Conservation (phyloP, 2,888 invertebrate species). For the Nymphalis polychloros region DNA sequence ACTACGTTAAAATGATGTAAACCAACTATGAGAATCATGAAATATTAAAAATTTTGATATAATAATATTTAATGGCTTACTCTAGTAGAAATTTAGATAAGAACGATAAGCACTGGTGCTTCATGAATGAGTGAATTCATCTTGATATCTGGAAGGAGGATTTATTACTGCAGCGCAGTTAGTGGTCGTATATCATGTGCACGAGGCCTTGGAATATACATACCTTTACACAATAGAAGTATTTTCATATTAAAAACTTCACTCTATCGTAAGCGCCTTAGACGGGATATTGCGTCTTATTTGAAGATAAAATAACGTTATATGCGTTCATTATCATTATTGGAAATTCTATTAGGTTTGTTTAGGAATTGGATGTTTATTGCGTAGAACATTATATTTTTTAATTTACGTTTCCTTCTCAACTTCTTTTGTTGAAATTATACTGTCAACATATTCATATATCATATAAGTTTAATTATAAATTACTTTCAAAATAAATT, state of each 20-base stretch:
- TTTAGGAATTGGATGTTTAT: background rate
- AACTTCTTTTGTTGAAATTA: too few species aligned
- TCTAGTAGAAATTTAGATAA: conserved; percentile 29
- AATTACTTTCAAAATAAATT: too few species aligned
- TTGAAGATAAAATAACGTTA: background rate
- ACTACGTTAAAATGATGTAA: background rate
- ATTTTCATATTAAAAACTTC: conserved; percentile 20
- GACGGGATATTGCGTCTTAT: background rate
- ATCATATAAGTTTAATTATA: too few species aligned
- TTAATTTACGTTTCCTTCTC: background rate
- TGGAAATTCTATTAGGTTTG: too few species aligned
- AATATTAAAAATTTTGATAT: conserved; percentile 6
- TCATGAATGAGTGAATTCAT: conserved; percentile 39
- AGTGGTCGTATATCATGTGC: conserved; percentile 36
- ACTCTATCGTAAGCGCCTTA: background rate
- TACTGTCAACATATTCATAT: too few species aligned
- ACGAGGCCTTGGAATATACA: conserved; percentile 29
- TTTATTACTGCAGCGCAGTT: conserved; percentile 40
- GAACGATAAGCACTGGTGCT: conserved; percentile 31
- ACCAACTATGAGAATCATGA: conserved; percentile 7
- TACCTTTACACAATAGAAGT: conserved; percentile 24
- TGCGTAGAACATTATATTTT: background rate
- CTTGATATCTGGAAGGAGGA: conserved; percentile 38
- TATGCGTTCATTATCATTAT: too few species aligned
- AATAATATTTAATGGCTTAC: conserved; percentile 21